phyloP scores from a whole-genome alignment of 2,888 invertebrate genomes.

The Aethes cnicana region DNA sequence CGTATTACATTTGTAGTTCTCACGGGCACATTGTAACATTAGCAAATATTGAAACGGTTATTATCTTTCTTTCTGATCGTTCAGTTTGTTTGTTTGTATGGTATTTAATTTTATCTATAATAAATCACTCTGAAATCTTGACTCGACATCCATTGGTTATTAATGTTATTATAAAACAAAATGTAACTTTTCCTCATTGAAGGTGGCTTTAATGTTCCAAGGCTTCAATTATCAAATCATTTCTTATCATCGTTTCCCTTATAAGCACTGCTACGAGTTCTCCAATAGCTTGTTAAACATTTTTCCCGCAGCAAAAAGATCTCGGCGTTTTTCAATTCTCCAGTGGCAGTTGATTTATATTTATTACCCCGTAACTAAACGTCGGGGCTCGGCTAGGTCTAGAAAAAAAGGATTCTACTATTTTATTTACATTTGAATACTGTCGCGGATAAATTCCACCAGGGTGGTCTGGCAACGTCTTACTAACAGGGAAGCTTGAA shows the following conservation, averaged over 20 bases:
- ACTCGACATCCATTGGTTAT: too few species aligned
- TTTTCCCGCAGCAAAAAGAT: conserved; percentile 28
- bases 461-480: conserved; percentile 44
- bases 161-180: too few species aligned
- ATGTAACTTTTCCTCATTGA: too few species aligned
- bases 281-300: conserved; percentile 26
- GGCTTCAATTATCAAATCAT: too few species aligned
- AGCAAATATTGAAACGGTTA: conserved; percentile 17
- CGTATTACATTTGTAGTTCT: conserved; percentile 27
- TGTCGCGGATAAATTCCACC: conserved; percentile 52
- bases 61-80: too few species aligned
- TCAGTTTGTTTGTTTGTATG: too few species aligned
- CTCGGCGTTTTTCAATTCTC: conserved; percentile 27
- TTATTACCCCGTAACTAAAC: conserved; percentile 34
- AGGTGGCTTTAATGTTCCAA: too few species aligned
- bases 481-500: too few species aligned
- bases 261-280: conserved; percentile 3
- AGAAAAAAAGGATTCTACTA: conserved; percentile 50
- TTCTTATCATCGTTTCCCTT: too few species aligned
- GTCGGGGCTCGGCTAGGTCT: conserved; percentile 37
- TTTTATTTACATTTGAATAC: conserved; percentile 65
- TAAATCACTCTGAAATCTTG: too few species aligned
- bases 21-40: conserved; percentile 15
- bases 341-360: conserved; percentile 27
- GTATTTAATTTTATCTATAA: too few species aligned